Base-by-base conservation (phyloP, 2,113 vertebrate genomes). In the Dissostichus mawsoni region DNA sequence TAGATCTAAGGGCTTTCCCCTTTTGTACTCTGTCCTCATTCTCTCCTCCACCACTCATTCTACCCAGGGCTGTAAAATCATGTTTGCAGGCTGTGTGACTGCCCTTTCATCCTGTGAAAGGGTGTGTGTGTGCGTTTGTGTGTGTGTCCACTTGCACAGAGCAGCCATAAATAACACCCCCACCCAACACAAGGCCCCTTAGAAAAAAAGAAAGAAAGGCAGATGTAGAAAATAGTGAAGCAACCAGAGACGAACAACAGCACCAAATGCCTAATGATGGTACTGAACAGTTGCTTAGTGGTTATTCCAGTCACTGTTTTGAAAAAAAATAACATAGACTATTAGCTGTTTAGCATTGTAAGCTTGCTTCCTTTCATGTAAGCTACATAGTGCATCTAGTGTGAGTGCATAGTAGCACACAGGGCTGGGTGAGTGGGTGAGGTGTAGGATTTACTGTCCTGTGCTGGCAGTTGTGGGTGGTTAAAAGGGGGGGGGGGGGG, bases 21-120 rank as follows among this genome's bases (percentile, higher is more conserved):
- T 90, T 93, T 90, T 89, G 81, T 93, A 79, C 86, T 82, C 86
- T 87, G 87, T 77, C 83, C 78, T 91, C 90, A 91, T 94, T 94
- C 90, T 92, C 92, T 90, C 82, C 82, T 88, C 88, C 90, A 94
- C 92, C 91, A 90, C 91, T 93, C 90, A 89, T 92, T 94, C 91
- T 89, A 92, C 90, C 84, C 90, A 93, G 90, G 93, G 93, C 90
- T 94, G 94, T 94, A 95, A 94, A 95, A 94, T 92, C 91, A 90
- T 87, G 90, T 92, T 92, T 93, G 87, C 92, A 87, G 91, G 92
- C 92, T 87, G 89, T 88, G 87, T 90, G 90, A 92, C 83, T 90
- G 89, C 81, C 94, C 94, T 95, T 95, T 95, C 93, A 95, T 94
- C 92, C 89, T 86, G 78, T 91, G 92, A 89, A 89, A 87, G 86